Percentiles rank a stretch among this genome's conserved stretches.
Evolutionary conservation across 2,888 invertebrate genomes (phyloP).

Genomic region (Cheilosia impressa): DNA sequence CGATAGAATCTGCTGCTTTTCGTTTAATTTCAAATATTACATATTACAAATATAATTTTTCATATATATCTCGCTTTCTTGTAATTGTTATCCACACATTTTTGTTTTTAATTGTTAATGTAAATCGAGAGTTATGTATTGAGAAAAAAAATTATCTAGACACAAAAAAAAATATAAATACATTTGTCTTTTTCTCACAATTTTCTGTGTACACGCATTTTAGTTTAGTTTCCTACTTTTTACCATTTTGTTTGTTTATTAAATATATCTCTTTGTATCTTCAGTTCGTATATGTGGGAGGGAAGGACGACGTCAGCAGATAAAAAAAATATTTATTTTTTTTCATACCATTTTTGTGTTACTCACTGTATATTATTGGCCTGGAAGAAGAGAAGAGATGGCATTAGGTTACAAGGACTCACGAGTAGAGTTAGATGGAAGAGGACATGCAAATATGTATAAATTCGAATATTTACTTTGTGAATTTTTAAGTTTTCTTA

Average conservation of each 20-base stretch:
- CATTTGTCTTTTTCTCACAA: slow-evolving; percentile 29
- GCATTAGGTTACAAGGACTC: neutral
- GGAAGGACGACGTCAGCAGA: slow-evolving; percentile 80
- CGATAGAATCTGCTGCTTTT: slow-evolving; percentile 72
- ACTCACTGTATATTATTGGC: slow-evolving; percentile 81
- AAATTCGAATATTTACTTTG: slow-evolving; percentile 66
- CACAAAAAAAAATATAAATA: slow-evolving; percentile 54
- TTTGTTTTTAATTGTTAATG: neutral
- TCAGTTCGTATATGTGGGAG: slow-evolving; percentile 76
- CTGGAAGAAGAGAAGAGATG: slow-evolving; percentile 76
- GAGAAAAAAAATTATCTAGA: slow-evolving; percentile 46
- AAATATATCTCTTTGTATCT: slow-evolving; percentile 78
- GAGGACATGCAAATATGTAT: no score
- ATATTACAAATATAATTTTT: slow-evolving; percentile 59
- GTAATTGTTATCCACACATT: slow-evolving; percentile 63
- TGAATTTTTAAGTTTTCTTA: slow-evolving; percentile 56
- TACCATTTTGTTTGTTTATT: slow-evolving; percentile 45
- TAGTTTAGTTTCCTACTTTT: slow-evolving; percentile 47
- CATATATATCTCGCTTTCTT: slow-evolving; percentile 51
- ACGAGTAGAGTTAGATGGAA: no score
- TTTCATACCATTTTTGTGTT: slow-evolving; percentile 75
- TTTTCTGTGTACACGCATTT: slow-evolving; percentile 38
- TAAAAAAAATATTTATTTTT: slow-evolving; percentile 77
- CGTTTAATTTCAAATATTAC: slow-evolving; percentile 40
- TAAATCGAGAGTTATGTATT: slow-evolving; percentile 38